A percentile compares a stretch with the other conserved stretches of the same genome.
These are phyloP conservation scores for Craterocephalus amniculus DNA, from an alignment of 2,797 vertebrate species.

Conservation along the genomic window DNA sequence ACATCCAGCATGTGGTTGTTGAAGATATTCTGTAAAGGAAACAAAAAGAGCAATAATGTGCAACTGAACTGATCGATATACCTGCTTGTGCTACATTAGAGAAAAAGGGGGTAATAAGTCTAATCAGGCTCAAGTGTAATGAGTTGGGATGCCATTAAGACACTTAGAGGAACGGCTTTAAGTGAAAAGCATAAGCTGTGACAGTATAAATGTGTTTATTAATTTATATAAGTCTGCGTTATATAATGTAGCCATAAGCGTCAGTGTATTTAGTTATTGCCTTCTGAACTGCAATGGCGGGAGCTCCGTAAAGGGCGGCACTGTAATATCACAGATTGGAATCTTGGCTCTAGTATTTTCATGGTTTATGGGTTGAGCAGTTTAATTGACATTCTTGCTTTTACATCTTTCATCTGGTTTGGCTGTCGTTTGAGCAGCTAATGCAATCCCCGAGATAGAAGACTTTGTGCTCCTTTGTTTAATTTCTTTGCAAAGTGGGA, in stretches of 20 bases:
- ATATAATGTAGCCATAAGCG: constrained; percentile 25
- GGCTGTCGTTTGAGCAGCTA: constrained; percentile 23
- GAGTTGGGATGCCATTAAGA: not conserved
- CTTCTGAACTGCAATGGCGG: constrained; percentile 18
- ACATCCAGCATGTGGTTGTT: constrained; percentile 95
- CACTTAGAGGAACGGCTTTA: not conserved
- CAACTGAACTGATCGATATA: constrained; percentile 3
- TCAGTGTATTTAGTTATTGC: constrained; percentile 34
- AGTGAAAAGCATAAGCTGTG: not conserved
- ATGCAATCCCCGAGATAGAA: constrained; percentile 2
- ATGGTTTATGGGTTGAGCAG: not conserved
- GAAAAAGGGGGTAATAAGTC: not conserved
- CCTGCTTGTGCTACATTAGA: not conserved
- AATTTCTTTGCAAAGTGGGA: not conserved
- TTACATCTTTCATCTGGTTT: constrained; percentile 17
- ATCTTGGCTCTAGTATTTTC: constrained; percentile 26
- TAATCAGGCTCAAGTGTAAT: constrained; percentile 2
- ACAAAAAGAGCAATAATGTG: constrained; percentile 16
- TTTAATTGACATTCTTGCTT: constrained; percentile 24
- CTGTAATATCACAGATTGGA: constrained; percentile 34
- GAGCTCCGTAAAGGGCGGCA: constrained; percentile 21
- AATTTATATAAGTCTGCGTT: constrained; percentile 15
- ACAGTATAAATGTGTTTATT: constrained; percentile 21
- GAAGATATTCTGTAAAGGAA: constrained; percentile 89
- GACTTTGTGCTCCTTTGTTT: constrained; percentile 6